Evolutionary conservation across 2,797 vertebrate species (phyloP), one percentile per base, ranked within the genome.

Genomic region (Orientallactaga sibirica): DNA sequence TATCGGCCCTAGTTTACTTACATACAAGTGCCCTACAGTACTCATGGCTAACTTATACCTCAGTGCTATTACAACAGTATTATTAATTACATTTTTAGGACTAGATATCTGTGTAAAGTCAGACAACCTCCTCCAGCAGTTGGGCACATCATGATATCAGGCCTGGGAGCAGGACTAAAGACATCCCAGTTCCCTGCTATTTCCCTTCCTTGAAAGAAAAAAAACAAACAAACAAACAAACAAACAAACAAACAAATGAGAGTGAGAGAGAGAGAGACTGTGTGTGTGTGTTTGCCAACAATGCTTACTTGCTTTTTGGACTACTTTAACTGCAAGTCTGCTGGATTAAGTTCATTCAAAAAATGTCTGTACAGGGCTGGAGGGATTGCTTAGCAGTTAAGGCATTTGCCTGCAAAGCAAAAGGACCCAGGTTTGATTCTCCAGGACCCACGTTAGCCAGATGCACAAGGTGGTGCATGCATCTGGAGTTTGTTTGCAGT

Each of bases 241-340:
- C 43, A 55, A 15, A n/a, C n/a, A n/a, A n/a, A n/a, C n/a, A n/a
- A n/a, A n/a, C n/a, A n/a, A n/a, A n/a, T n/a, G n/a, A n/a, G n/a
- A n/a, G n/a, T n/a, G n/a, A n/a, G 52, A 7, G 52, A 7, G 52
- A 7, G 52, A 7, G 52, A 7, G 4, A 7, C 7, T 55, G 55
- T 55, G 55, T 55, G 55, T 58, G 55, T 58, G 12, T 58, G 55
- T 74, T 79, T 85, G 80, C 67, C 68, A 70, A 92, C 84, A 76
- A 80, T 82, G 61, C 68, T 27, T 78, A 68, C 73, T 77, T 94
- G 90, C 29, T 62, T 83, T 83, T 73, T 91, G 24, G 27, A 64
- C 20, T 64, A 70, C 66, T 86, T 81, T 85, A 87, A 89, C 52
- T 66, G 93, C n/a, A 86, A 94, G 41, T 79, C 25, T 22, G n/a